phyloP scores from a whole-genome alignment of 1,140 invertebrate species.

The Drosophila bocki region DNA sequence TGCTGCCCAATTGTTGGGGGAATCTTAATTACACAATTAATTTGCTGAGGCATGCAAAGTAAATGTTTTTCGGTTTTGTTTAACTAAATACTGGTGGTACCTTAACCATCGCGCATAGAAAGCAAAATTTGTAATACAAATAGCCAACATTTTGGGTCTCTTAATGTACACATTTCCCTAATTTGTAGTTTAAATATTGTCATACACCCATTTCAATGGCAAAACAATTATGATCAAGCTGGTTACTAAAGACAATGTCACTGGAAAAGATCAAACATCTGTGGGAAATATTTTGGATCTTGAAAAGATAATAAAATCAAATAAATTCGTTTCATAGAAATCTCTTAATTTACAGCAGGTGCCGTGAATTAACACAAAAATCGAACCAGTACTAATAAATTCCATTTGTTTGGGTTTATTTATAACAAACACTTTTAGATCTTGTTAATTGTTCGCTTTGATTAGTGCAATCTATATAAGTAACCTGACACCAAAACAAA shows the following conservation, averaged over 20 bases:
- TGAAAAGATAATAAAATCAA: background rate
- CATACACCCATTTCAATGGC: conserved; percentile 4
- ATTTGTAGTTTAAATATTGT: conserved; percentile 3
- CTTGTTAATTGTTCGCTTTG: conserved; percentile 44
- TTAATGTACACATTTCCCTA: background rate
- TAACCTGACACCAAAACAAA: conserved; percentile 38
- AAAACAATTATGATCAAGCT: background rate
- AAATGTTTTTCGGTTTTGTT: conserved; percentile 13
- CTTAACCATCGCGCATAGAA: background rate
- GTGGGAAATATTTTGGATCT: background rate
- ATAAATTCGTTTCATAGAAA: background rate
- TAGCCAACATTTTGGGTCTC: background rate
- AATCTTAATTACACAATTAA: conserved; percentile 77
- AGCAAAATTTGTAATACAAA: conserved; percentile 16
- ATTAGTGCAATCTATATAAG: conserved; percentile 50
- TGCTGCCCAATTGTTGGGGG: conserved; percentile 28
- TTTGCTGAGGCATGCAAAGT: conserved; percentile 59
- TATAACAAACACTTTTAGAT: conserved; percentile 42
- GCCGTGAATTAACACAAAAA: conserved; percentile 13
- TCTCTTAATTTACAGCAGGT: conserved; percentile 14
- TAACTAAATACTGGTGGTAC: background rate
- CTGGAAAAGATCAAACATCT: background rate
- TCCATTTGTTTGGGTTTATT: conserved; percentile 17
- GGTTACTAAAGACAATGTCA: background rate
- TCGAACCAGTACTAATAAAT: conserved; percentile 19